A percentile compares a stretch with the other conserved stretches of the same genome.
These are phyloP conservation scores for Xylota sylvarum DNA, from an alignment of 2,888 invertebrate species.

Conservation along the genomic window DNA sequence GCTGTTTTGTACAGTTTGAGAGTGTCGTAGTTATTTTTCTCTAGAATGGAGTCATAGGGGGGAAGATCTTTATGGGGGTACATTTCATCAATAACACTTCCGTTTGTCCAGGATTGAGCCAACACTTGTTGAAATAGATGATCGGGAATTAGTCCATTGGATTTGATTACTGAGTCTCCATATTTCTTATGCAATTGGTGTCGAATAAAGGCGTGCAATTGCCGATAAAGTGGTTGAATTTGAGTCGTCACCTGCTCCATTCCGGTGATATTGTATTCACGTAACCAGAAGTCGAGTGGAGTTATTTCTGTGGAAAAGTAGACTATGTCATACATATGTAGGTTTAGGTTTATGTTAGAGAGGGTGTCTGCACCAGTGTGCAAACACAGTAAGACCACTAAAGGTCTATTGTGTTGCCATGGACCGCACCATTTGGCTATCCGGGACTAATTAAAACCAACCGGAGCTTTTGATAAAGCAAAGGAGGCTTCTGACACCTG, in stretches of 20 bases:
- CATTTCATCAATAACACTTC: conserved; percentile 10
- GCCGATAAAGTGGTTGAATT: conserved; percentile 90
- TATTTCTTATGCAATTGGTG: conserved; percentile 85
- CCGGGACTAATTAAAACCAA: no score
- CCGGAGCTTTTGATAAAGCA: no score
- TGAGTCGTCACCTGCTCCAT: conserved; percentile 89
- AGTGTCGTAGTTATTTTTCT: conserved; percentile 9
- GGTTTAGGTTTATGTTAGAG: no score
- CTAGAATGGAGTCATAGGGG: conserved; percentile 15
- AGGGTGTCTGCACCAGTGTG: no score
- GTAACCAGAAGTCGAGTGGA: conserved; percentile 1
- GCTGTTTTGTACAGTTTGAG: conserved; percentile 18
- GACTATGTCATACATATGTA: no score
- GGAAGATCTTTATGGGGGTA: conserved; percentile 11
- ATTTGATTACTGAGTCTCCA: conserved; percentile 3
- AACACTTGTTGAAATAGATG: conserved; percentile 47
- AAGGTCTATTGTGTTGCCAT: no score
- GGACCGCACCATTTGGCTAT: no score
- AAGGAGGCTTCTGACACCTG: no score
- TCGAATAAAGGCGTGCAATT: conserved; percentile 91
- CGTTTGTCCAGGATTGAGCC: conserved; percentile 23
- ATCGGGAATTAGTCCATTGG: conserved; percentile 43
- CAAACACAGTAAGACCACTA: no score
- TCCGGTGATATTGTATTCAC: conserved; percentile 81
- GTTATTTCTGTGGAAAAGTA: not conserved